A percentile compares a stretch with the other conserved stretches of the same genome.
These are phyloP conservation scores for Drosophila nikananu DNA, from an alignment of 1,140 invertebrate species.

Conservation along the genomic window DNA sequence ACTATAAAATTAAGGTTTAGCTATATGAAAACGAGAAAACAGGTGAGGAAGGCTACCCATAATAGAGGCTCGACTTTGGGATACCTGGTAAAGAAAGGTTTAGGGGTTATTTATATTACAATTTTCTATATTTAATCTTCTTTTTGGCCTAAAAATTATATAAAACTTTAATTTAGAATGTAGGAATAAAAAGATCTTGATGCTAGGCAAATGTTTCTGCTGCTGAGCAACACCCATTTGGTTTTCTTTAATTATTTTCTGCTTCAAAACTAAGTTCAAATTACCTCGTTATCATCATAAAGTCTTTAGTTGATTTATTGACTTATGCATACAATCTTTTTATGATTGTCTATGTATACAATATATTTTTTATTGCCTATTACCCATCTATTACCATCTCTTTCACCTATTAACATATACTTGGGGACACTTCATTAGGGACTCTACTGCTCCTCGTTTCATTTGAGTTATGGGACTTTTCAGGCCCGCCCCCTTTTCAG, in stretches of 20 bases:
- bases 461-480: constrained; percentile 70
- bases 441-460: constrained; percentile 34
- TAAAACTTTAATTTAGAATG: neutral
- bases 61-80: neutral
- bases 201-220: neutral
- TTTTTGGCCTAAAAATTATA: no score
- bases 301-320: no score
- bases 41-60: neutral
- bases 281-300: no score
- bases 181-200: no score
- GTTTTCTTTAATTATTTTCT: no score
- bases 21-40: neutral
- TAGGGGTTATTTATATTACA: no score
- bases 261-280: no score
- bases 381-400: neutral
- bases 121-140: no score
- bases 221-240: neutral
- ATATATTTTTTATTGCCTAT: constrained; percentile 1
- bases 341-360: neutral
- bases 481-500: constrained; percentile 17
- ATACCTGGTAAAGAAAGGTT: neutral
- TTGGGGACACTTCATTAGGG: constrained; percentile 80
- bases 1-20: constrained; percentile 40
- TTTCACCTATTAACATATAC: constrained; percentile 72
- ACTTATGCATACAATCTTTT: neutral